Conservation (phyloP, 2,797 vertebrate genomes). For the Platalea minor region DNA sequence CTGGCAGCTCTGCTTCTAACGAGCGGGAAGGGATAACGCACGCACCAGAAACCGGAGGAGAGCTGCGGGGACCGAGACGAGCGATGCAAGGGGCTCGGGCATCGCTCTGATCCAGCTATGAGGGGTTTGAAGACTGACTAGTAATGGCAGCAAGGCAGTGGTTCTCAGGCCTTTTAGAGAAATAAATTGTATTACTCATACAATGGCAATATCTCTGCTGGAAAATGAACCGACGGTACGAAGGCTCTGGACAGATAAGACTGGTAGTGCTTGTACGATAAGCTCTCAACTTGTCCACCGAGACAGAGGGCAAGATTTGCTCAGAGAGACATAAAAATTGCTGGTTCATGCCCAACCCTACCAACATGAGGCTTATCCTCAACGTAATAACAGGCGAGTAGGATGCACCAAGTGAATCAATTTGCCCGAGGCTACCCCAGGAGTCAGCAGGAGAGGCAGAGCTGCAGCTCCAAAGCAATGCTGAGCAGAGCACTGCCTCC, state of each 20-base stretch:
- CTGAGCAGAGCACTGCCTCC: not conserved
- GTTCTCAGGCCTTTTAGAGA: not conserved
- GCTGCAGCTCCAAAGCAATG: not conserved
- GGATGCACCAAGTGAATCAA: not conserved
- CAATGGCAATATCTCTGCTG: not conserved
- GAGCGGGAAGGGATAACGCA: not conserved
- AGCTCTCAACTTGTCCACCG: not conserved
- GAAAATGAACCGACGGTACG: not conserved
- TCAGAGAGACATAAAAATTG: not conserved
- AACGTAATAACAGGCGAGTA: not conserved
- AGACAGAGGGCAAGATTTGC: not conserved
- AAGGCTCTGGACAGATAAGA: not conserved
- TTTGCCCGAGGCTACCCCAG: not conserved
- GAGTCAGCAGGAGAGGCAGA: not conserved
- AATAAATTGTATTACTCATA: not conserved
- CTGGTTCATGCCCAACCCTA: not conserved
- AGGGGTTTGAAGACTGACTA: not conserved
- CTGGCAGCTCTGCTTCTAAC: not conserved
- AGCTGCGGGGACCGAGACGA: not conserved
- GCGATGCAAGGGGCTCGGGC: not conserved
- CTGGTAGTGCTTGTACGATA: not conserved
- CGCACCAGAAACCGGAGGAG: not conserved
- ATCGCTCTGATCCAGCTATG: fast-evolving
- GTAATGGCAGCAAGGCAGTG: not conserved
- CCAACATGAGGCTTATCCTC: not conserved